These are phyloP conservation scores for Melanocharis versteri DNA, from an alignment of 2,113 vertebrate species.

Conservation along the genomic window DNA sequence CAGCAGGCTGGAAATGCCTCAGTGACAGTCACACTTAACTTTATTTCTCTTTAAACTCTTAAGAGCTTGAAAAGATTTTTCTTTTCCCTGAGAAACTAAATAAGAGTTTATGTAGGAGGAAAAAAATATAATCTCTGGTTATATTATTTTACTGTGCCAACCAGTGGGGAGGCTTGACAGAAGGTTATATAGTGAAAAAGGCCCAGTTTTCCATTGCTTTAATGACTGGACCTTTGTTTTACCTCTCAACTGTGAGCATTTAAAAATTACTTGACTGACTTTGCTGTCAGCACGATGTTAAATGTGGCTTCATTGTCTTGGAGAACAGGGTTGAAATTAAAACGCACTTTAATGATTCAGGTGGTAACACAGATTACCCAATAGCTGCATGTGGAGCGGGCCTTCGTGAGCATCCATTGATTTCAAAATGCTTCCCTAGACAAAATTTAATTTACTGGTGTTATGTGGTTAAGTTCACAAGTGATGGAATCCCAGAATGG, in stretches of 20 bases:
- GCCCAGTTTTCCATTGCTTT: not conserved
- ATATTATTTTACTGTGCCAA: not conserved
- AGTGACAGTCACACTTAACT: not conserved
- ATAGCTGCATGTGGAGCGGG: not conserved
- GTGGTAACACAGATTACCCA: not conserved
- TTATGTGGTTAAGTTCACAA: not conserved
- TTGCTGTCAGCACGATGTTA: not conserved
- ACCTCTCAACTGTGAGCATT: not conserved
- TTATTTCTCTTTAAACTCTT: not conserved
- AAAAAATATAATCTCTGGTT: not conserved
- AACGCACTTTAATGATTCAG: not conserved
- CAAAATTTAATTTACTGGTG: not conserved
- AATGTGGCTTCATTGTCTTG: not conserved
- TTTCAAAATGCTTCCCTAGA: not conserved
- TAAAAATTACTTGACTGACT: not conserved
- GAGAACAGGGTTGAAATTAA: not conserved
- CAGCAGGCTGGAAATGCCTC: not conserved
- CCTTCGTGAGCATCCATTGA: not conserved
- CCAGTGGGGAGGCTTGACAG: not conserved
- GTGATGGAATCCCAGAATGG: not conserved
- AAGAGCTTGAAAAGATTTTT: not conserved
- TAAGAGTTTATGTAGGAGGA: not conserved
- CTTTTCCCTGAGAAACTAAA: not conserved
- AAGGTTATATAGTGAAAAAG: not conserved
- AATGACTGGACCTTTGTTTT: not conserved